phyloP scores from a whole-genome alignment of 2,113 vertebrate species.

The Antechinus flavipes region DNA sequence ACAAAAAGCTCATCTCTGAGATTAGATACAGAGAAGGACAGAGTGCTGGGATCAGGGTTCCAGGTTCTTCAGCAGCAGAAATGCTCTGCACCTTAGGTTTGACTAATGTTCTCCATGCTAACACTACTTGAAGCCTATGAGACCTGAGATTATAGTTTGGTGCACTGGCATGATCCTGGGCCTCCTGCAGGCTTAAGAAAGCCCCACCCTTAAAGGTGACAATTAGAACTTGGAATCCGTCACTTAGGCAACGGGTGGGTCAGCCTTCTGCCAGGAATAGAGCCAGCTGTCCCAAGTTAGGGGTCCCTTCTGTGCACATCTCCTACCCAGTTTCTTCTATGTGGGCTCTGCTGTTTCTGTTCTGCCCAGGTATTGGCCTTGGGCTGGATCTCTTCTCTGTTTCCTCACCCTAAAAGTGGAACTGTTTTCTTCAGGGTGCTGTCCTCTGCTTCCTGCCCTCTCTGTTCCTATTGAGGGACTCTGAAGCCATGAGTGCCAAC shows the following conservation, averaged over 20 bases:
- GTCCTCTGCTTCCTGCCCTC: neutral
- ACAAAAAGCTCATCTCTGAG: no score
- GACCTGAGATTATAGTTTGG: neutral
- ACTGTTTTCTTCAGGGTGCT: neutral
- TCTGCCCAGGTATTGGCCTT: neutral
- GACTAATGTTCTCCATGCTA: no score
- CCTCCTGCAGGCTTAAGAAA: neutral
- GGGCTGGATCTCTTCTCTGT: neutral
- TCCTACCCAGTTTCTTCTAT: neutral
- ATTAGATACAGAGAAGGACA: no score
- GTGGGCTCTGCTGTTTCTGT: neutral
- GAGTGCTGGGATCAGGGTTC: no score
- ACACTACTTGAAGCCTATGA: neutral
- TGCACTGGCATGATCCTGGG: neutral
- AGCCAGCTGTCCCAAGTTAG: neutral
- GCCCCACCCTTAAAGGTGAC: neutral
- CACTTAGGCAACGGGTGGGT: neutral
- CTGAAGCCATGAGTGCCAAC: constrained; percentile 85
- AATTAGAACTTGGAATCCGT: neutral
- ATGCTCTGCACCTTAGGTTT: no score
- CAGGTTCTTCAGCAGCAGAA: no score
- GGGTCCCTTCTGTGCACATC: neutral
- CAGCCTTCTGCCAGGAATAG: neutral
- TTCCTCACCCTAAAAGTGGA: neutral
- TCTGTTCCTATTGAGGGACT: neutral